phyloP scores from a whole-genome alignment of 2,888 invertebrate species.

The Omphaloscelis lunosa region DNA sequence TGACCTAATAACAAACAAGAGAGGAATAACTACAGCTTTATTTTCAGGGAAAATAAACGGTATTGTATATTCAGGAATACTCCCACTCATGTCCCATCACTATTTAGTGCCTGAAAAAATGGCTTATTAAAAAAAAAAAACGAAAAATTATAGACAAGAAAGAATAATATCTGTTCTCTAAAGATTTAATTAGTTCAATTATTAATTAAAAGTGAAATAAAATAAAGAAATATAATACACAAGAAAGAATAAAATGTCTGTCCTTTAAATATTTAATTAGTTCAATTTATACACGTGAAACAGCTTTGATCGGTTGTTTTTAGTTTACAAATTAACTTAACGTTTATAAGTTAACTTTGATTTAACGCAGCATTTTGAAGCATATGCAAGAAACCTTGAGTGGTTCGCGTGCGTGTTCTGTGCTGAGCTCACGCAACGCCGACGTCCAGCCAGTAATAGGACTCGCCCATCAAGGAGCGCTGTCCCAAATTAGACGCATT shows the following conservation, averaged over 20 bases:
- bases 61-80: not conserved
- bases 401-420: too few relatives aligned
- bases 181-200: slow-evolving; percentile 13
- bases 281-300: slow-evolving; percentile 1
- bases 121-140: not conserved
- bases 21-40: slow-evolving; percentile 2
- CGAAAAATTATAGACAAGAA: not conserved
- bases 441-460: too few relatives aligned
- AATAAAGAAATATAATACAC: not conserved
- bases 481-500: too few relatives aligned
- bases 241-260: not conserved
- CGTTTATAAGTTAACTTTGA: not conserved
- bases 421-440: too few relatives aligned
- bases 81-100: not conserved
- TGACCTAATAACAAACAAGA: not conserved
- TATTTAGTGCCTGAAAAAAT: not conserved
- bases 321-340: slow-evolving; percentile 1
- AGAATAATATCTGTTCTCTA: not conserved
- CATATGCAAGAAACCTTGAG: too few relatives aligned
- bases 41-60: not conserved
- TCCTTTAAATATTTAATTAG: slow-evolving; percentile 15
- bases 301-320: not conserved
- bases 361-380: not conserved
- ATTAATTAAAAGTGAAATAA: not conserved
- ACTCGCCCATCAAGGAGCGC: too few relatives aligned